phyloP scores from a whole-genome alignment of 1,140 invertebrate genomes.

The Archivesica marissinica region DNA sequence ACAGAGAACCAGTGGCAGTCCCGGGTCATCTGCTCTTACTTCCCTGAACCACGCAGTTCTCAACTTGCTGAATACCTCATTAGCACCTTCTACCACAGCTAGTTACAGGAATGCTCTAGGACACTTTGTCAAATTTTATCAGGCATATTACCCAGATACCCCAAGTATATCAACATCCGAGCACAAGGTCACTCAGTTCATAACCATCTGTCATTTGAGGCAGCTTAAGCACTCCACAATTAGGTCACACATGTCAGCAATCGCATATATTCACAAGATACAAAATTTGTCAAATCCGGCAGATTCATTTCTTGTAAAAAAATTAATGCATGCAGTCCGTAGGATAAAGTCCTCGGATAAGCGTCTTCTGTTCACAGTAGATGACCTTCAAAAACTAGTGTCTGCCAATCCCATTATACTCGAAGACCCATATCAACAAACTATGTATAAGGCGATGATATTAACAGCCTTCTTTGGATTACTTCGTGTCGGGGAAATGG shows the following conservation, averaged over 20 bases:
- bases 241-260: neutral
- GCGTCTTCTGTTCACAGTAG: neutral
- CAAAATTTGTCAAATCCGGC: neutral
- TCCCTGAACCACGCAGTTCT: neutral
- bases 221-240: conserved; percentile 14
- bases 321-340: neutral
- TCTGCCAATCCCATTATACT: neutral
- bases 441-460: neutral
- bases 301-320: neutral
- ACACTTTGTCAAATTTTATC: conserved; percentile 1
- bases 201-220: neutral
- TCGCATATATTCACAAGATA: neutral
- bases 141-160: neutral
- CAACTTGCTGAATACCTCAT: neutral
- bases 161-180: neutral
- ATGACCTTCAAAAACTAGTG: neutral
- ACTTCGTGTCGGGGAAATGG: neutral
- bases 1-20: neutral
- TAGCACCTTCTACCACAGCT: conserved; percentile 17
- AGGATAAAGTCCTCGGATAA: neutral
- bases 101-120: conserved; percentile 16
- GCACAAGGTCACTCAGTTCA: conserved; percentile 27
- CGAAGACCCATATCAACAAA: neutral
- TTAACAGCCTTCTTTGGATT: conserved; percentile 19
- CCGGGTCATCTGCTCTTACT: conserved; percentile 3